Conservation (phyloP, 2,113 vertebrate genomes). For the Danio rerio region DNA sequence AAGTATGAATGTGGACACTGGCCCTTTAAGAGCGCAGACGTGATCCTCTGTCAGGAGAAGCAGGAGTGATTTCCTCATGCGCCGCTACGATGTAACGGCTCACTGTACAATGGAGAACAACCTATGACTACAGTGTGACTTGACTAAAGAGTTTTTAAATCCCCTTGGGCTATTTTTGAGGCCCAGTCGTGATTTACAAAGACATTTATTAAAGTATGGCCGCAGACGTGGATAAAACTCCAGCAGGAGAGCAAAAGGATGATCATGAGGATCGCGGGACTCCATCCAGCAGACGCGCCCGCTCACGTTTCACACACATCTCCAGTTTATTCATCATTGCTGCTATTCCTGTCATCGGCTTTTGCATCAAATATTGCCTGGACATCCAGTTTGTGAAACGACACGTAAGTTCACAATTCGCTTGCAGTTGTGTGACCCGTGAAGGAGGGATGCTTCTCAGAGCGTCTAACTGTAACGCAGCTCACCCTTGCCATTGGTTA, state of each 20-base stretch:
- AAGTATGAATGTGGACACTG: slow-evolving; percentile 51
- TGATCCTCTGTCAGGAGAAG: neutral
- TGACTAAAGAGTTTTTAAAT: neutral
- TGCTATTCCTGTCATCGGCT: slow-evolving; percentile 71
- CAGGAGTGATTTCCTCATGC: neutral
- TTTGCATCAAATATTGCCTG: slow-evolving; percentile 71
- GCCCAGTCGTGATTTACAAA: neutral
- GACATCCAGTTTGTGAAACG: slow-evolving; percentile 67
- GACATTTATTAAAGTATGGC: slow-evolving; percentile 70
- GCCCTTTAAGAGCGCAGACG: slow-evolving; percentile 57
- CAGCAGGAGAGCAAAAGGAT: slow-evolving; percentile 43
- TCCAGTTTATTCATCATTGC: slow-evolving; percentile 65
- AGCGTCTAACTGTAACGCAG: neutral
- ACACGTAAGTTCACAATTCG: slow-evolving; percentile 67
- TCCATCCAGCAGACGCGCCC: slow-evolving; percentile 8
- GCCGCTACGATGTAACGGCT: slow-evolving; percentile 16
- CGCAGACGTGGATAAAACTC: slow-evolving; percentile 74
- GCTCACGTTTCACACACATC: slow-evolving; percentile 57
- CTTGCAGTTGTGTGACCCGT: neutral
- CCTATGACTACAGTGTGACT: slow-evolving; percentile 26
- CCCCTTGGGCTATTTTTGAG: neutral
- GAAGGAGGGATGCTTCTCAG: neutral
- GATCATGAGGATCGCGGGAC: slow-evolving; percentile 27
- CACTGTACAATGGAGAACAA: slow-evolving; percentile 58
- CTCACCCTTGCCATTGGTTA: neutral